Conservation (phyloP, 2,888 invertebrate genomes). For the Apamea sordens region DNA sequence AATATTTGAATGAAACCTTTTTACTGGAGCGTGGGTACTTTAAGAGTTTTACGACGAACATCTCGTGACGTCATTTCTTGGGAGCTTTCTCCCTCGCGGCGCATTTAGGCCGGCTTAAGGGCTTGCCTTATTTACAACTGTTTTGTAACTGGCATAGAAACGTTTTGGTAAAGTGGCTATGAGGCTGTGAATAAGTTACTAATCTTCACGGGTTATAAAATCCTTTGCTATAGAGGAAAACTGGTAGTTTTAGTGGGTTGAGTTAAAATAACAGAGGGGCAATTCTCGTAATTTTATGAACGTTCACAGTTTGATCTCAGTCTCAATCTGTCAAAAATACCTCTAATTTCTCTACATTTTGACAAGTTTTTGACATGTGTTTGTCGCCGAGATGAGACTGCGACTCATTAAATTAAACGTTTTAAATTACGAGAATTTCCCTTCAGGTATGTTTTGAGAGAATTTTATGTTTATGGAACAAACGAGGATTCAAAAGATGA, state of each 20-base stretch:
- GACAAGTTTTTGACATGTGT: no score
- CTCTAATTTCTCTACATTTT: no score
- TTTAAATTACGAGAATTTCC: no score
- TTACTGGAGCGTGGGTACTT: conserved; percentile 18
- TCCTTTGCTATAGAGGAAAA: background rate
- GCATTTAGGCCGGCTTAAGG: conserved; percentile 36
- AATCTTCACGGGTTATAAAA: background rate
- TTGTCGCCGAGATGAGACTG: no score
- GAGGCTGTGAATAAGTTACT: background rate
- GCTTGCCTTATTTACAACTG: conserved; percentile 10
- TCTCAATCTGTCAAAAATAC: no score
- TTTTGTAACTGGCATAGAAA: background rate
- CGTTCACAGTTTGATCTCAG: no score
- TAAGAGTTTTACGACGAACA: background rate
- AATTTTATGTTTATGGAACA: background rate
- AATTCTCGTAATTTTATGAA: no score
- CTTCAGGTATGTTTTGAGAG: background rate
- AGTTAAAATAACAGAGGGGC: background rate
- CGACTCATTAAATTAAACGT: no score
- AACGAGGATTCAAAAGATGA: background rate
- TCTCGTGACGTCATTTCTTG: conserved; percentile 36
- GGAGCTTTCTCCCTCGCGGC: conserved; percentile 4
- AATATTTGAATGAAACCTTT: conserved; percentile 11
- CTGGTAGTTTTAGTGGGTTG: background rate
- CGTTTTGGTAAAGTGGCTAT: background rate